Percentiles rank a stretch among this genome's conserved stretches.
Conservation (phyloP, 1,140 invertebrate genomes). For the Apis dorsata region DNA sequence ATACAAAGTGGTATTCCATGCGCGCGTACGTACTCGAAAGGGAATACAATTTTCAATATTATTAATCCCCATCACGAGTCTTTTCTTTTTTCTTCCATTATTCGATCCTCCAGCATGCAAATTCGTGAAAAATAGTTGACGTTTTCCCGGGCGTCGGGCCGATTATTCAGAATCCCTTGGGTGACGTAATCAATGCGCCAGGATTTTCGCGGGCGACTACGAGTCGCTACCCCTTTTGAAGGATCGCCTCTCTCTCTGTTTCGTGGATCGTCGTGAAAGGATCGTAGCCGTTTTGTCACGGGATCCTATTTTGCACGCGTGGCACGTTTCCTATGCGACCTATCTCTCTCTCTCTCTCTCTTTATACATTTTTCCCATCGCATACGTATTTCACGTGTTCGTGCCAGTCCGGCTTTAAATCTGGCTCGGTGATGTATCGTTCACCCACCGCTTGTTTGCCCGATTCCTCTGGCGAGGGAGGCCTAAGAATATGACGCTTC, state of each 20-base stretch:
- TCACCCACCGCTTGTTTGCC: slow-evolving; percentile 20
- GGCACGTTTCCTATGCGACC: slow-evolving; percentile 62
- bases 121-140: too few relatives aligned
- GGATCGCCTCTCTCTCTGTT: neutral
- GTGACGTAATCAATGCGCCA: slow-evolving; percentile 33
- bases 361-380: slow-evolving; percentile 67
- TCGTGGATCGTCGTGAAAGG: slow-evolving; percentile 14
- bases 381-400: slow-evolving; percentile 58
- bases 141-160: too few relatives aligned
- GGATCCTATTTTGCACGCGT: slow-evolving; percentile 59
- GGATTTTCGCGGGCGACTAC: neutral
- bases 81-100: too few relatives aligned
- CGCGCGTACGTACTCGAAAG: too few relatives aligned
- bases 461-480: too few relatives aligned
- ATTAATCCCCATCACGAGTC: too few relatives aligned
- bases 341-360: neutral
- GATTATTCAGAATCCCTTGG: neutral
- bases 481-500: slow-evolving; percentile 3
- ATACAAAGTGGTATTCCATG: slow-evolving; percentile 4
- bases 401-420: slow-evolving; percentile 64
- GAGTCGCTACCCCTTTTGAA: slow-evolving; percentile 37
- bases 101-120: too few relatives aligned
- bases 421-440: slow-evolving; percentile 65
- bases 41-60: too few relatives aligned
- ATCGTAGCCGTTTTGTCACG: slow-evolving; percentile 52